Conservation (phyloP, 2,888 invertebrate genomes). For the Orchesellides sinensis region DNA sequence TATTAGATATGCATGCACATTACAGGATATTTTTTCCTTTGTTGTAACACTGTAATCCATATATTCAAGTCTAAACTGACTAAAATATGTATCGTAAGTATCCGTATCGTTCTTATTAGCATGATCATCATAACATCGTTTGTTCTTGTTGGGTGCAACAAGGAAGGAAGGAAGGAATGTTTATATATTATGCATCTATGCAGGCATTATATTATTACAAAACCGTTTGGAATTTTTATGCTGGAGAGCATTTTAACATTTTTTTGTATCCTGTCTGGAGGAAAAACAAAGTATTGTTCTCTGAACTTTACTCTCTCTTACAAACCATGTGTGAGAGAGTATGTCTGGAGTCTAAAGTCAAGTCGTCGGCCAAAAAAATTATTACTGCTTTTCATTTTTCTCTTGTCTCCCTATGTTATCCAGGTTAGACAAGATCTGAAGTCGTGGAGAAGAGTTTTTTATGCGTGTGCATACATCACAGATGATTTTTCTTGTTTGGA, state of each 20-base stretch:
- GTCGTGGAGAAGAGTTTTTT: no score
- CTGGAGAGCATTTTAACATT: no score
- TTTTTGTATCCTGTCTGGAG: no score
- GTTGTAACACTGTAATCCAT: no score
- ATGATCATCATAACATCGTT: no score
- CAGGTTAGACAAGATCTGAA: no score
- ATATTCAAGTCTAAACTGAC: no score
- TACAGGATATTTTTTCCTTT: constrained; percentile 22
- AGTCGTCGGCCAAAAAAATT: background rate
- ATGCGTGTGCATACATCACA: no score
- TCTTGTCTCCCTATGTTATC: background rate
- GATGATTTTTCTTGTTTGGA: no score
- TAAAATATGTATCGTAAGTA: constrained; percentile 55
- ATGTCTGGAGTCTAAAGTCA: no score
- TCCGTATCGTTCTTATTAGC: constrained; percentile 33
- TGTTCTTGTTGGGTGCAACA: constrained; percentile 52
- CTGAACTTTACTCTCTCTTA: constrained; percentile 13
- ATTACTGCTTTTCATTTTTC: constrained; percentile 6
- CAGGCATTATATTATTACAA: constrained; percentile 5
- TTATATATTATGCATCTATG: background rate
- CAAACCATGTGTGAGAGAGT: no score
- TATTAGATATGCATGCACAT: constrained; percentile 25
- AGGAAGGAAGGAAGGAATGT: constrained; percentile 22
- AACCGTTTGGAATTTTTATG: no score
- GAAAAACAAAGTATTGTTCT: constrained; percentile 6